Conservation (phyloP, 1,140 invertebrate genomes). For the Drosophila ohnishii region DNA sequence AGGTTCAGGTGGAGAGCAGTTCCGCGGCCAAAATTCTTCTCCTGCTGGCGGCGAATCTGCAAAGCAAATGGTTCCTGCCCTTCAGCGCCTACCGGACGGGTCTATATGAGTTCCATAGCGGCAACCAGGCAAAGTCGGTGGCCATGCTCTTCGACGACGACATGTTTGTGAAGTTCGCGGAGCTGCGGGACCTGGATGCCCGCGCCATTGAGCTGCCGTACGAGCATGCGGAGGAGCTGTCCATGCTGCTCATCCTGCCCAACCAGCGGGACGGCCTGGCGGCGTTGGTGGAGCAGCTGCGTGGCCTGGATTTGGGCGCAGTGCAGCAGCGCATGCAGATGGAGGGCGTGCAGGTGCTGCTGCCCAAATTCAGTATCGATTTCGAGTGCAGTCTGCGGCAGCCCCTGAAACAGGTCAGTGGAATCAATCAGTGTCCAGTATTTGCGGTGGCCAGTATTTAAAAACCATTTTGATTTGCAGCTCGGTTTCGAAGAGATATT, state of each 20-base stretch:
- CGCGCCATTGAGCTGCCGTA: conserved; percentile 84
- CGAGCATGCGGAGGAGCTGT: conserved; percentile 84
- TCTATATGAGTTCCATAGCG: conserved; percentile 69
- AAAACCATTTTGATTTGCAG: conserved; percentile 22
- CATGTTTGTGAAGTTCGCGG: conserved; percentile 81
- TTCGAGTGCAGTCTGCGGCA: conserved; percentile 77
- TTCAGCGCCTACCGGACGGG: conserved; percentile 76
- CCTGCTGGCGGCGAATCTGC: conserved; percentile 60
- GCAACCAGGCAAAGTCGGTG: conserved; percentile 41
- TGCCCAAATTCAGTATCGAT: conserved; percentile 90
- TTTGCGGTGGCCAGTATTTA: neutral
- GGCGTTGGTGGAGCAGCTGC: conserved; percentile 84
- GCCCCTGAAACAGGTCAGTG: conserved; percentile 63
- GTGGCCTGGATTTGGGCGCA: conserved; percentile 77
- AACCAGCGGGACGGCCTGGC: conserved; percentile 84
- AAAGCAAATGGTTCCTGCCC: conserved; percentile 78
- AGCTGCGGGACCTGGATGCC: conserved; percentile 79
- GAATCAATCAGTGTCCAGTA: neutral
- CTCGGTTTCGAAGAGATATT: conserved; percentile 72
- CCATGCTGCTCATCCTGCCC: conserved; percentile 86
- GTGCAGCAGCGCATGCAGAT: conserved; percentile 65
- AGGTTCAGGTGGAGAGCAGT: conserved; percentile 18
- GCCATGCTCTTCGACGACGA: conserved; percentile 81
- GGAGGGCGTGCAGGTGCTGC: conserved; percentile 84
- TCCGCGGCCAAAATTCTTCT: conserved; percentile 38